phyloP scores from a whole-genome alignment of 2,113 vertebrate species.

The Heterocephalus glaber region DNA sequence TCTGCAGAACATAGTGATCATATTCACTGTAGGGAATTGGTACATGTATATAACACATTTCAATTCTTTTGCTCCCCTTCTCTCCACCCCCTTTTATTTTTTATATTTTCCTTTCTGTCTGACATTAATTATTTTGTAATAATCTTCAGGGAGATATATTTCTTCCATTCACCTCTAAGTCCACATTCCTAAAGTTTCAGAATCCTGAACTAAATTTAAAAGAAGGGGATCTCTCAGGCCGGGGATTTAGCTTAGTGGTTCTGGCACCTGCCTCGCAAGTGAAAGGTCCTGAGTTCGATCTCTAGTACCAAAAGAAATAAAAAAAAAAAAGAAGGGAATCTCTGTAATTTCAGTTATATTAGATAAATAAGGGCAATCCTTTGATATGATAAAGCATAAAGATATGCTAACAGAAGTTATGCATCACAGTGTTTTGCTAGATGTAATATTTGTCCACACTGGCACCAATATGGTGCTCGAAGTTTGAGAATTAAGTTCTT shows the following conservation, averaged over 20 bases:
- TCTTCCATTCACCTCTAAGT: background rate
- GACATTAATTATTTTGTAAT: background rate
- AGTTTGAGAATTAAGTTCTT: background rate
- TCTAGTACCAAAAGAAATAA: too few relatives aligned
- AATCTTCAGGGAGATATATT: background rate
- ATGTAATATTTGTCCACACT: background rate
- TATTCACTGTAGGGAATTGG: background rate
- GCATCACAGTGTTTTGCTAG: background rate
- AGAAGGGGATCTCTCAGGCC: background rate
- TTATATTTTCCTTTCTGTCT: background rate
- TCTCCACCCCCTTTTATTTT: background rate
- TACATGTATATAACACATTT: background rate
- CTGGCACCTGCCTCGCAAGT: too few relatives aligned
- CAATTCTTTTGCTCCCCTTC: background rate
- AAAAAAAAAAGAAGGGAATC: background rate
- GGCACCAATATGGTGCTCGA: background rate
- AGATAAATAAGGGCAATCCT: background rate
- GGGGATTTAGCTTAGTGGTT: too few relatives aligned
- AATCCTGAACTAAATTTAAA: background rate
- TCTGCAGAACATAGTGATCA: background rate
- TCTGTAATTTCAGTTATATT: background rate
- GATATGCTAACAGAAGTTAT: background rate
- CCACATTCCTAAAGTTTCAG: background rate
- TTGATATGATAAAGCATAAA: background rate
- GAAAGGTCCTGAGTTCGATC: too few relatives aligned